phyloP scores from a whole-genome alignment of 2,888 invertebrate species.

The Synergus itoensis region DNA sequence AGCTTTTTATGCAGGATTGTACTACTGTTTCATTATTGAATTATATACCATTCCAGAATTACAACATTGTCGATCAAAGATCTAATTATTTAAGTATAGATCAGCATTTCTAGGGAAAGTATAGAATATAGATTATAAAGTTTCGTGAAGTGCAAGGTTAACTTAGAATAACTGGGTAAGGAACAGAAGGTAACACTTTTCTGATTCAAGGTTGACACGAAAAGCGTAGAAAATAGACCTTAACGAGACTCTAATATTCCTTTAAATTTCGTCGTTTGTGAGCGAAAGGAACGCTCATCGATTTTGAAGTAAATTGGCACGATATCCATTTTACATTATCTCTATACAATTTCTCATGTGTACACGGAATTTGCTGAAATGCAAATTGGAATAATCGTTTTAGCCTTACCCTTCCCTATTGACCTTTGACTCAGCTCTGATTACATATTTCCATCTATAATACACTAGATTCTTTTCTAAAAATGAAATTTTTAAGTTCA shows the following conservation, averaged over 20 bases:
- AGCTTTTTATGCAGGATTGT: neutral
- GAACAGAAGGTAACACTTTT: constrained; percentile 19
- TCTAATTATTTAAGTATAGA: neutral
- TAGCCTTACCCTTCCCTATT: constrained; percentile 16
- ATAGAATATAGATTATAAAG: neutral
- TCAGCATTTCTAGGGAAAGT: neutral
- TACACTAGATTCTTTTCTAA: neutral
- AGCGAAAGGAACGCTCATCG: neutral
- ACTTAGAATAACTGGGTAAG: neutral
- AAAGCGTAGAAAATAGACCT: constrained; percentile 22
- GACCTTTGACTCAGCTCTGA: constrained; percentile 7
- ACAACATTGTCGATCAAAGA: neutral
- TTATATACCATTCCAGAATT: neutral
- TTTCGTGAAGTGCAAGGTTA: constrained; percentile 21
- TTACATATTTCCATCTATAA: constrained; percentile 10
- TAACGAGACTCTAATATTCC: neutral
- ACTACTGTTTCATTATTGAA: neutral
- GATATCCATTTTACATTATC: constrained; percentile 1
- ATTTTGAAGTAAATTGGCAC: constrained; percentile 7
- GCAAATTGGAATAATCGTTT: constrained; percentile 19
- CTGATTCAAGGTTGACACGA: constrained; percentile 22
- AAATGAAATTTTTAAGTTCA: neutral
- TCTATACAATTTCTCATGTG: constrained; percentile 11
- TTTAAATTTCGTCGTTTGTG: neutral
- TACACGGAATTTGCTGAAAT: constrained; percentile 7